Percentiles rank a stretch among this genome's conserved stretches.
Evolutionary conservation across 2,113 vertebrate species (phyloP).

Genomic region (Ammodytes marinus): DNA sequence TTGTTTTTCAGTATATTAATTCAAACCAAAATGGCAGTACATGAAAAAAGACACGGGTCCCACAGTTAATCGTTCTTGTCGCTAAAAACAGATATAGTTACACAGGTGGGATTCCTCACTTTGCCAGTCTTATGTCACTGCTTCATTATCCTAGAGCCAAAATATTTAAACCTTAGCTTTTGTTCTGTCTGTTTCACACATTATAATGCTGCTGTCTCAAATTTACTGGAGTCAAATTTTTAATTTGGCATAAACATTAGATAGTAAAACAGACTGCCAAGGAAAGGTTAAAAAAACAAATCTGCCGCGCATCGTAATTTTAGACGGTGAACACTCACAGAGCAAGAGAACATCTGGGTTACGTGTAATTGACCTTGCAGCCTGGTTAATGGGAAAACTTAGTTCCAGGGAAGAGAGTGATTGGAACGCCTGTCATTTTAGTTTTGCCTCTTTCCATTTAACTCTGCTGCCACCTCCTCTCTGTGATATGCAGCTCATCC

Average conservation of each 20-base stretch:
- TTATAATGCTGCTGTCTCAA: neutral
- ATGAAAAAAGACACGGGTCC: too few species aligned
- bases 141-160: neutral
- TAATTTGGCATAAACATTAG: too few species aligned
- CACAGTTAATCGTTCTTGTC: neutral
- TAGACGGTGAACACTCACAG: constrained; percentile 9
- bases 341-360: constrained; percentile 48
- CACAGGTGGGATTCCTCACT: constrained; percentile 1
- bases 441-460: constrained; percentile 73
- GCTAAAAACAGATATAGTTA: neutral
- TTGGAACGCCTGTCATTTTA: constrained; percentile 79
- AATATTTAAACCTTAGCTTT: neutral
- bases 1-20: neutral
- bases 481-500: constrained; percentile 39
- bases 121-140: neutral
- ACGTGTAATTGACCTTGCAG: constrained; percentile 74
- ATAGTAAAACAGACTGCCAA: neutral
- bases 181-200: neutral
- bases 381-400: constrained; percentile 71
- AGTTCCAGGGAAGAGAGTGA: constrained; percentile 67
- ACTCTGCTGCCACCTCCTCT: constrained; percentile 28
- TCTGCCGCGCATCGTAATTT: neutral
- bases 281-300: neutral
- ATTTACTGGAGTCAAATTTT: too few species aligned
- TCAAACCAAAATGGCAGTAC: neutral